Percentiles rank a stretch among this genome's conserved stretches.
phyloP scores from a whole-genome alignment of 1,140 invertebrate genomes.

The Nymphalis io region DNA sequence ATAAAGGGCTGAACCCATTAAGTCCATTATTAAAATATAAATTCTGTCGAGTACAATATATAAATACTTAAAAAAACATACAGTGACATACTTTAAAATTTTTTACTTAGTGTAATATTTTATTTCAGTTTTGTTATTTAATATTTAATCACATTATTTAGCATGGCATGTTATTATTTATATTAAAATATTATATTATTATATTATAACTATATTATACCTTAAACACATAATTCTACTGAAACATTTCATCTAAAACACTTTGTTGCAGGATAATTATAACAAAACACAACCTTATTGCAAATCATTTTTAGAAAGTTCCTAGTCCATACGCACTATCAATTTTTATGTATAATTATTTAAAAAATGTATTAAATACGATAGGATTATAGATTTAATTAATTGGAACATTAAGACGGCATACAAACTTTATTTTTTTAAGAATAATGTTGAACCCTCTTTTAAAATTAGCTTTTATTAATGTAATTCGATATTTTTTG shows the following conservation, averaged over 20 bases:
- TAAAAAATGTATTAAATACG: too few species aligned
- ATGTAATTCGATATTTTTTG: neutral
- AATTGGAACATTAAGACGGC: too few species aligned
- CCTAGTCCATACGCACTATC: conserved; percentile 17
- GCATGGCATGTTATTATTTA: conserved; percentile 25
- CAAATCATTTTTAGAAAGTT: conserved; percentile 19
- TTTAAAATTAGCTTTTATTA: too few species aligned
- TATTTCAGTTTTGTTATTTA: conserved; percentile 24
- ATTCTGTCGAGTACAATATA: conserved; percentile 1
- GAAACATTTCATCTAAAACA: conserved; percentile 30
- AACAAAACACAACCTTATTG: conserved; percentile 26
- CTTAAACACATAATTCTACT: conserved; percentile 31
- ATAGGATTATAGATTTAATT: too few species aligned
- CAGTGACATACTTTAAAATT: neutral
- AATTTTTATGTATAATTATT: neutral
- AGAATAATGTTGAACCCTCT: too few species aligned
- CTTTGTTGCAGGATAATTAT: conserved; percentile 16
- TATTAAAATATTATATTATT: conserved; percentile 12
- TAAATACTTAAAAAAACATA: conserved; percentile 1
- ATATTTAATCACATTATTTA: conserved; percentile 30
- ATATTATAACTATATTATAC: conserved; percentile 33
- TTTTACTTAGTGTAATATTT: conserved; percentile 4
- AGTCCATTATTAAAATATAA: neutral
- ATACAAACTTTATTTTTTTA: too few species aligned
- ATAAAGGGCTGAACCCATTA: conserved; percentile 1